Conservation (phyloP, 2,888 invertebrate genomes). For the Lasioglossum leucozonium region DNA sequence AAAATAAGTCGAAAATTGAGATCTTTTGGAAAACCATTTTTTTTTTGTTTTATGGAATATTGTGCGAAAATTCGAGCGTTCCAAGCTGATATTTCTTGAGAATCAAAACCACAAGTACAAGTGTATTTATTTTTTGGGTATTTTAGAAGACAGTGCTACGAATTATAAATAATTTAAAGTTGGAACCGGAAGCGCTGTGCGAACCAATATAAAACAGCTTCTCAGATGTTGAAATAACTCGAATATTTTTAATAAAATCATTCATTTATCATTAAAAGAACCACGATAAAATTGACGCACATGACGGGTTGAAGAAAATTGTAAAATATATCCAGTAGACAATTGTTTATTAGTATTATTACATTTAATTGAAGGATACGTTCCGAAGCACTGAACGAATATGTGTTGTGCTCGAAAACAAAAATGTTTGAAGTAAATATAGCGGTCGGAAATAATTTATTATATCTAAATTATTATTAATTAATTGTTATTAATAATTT, state of each 20-base stretch:
- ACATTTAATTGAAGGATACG: slow-evolving; percentile 13
- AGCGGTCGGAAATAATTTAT: no score
- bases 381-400: not conserved
- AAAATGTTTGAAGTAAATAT: no score
- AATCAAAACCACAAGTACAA: not conserved
- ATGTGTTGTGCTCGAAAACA: not conserved
- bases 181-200: not conserved
- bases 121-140: not conserved
- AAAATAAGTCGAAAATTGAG: not conserved
- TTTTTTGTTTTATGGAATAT: no score
- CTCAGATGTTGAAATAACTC: not conserved
- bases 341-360: slow-evolving; percentile 41
- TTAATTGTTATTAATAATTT: no score
- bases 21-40: not conserved
- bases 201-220: not conserved
- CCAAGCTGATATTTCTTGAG: not conserved
- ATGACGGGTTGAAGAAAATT: slow-evolving; percentile 35
- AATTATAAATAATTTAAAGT: not conserved
- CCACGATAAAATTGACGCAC: not conserved
- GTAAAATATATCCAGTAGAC: slow-evolving; percentile 18
- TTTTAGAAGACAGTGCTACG: not conserved
- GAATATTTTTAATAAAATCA: not conserved
- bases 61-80: not conserved
- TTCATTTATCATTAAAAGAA: not conserved
- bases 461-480: no score